Conservation (phyloP, 2,888 invertebrate genomes). For the Oeneis ivallda region DNA sequence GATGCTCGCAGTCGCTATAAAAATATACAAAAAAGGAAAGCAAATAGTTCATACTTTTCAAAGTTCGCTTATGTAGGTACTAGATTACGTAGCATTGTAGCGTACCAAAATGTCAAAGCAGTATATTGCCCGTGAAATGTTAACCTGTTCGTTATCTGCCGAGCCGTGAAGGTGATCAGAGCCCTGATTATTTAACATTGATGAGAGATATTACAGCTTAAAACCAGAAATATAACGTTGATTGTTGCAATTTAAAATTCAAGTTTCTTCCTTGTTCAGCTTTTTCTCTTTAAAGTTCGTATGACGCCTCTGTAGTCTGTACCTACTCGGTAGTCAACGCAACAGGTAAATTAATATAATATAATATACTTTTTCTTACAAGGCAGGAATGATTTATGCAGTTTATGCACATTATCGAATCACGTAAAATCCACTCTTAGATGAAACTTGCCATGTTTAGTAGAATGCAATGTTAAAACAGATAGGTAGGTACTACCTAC, state of each 20-base stretch:
- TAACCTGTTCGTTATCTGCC: conserved; percentile 37
- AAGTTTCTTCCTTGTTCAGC: conserved; percentile 22
- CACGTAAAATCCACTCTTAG: too few species aligned
- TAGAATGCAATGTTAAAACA: too few species aligned
- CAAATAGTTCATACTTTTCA: neutral
- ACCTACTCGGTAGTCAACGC: too few species aligned
- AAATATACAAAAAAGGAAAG: too few species aligned
- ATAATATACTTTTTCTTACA: too few species aligned
- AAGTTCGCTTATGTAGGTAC: neutral
- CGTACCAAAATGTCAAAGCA: conserved; percentile 38
- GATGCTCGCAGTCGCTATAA: too few species aligned
- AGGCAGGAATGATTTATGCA: too few species aligned
- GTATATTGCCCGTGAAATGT: conserved; percentile 46
- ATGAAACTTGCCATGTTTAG: too few species aligned
- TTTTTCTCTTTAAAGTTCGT: neutral
- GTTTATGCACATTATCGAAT: too few species aligned
- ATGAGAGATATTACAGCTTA: conserved; percentile 22
- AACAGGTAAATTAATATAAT: too few species aligned
- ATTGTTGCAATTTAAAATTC: conserved; percentile 8
- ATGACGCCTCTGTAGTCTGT: neutral
- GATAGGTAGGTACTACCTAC: too few species aligned
- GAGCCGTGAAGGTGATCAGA: conserved; percentile 41
- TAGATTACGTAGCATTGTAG: neutral
- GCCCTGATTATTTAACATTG: conserved; percentile 36
- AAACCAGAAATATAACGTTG: conserved; percentile 17